Evolutionary conservation across 2,797 vertebrate genomes (phyloP).

Genomic region (Acanthis flammea): DNA sequence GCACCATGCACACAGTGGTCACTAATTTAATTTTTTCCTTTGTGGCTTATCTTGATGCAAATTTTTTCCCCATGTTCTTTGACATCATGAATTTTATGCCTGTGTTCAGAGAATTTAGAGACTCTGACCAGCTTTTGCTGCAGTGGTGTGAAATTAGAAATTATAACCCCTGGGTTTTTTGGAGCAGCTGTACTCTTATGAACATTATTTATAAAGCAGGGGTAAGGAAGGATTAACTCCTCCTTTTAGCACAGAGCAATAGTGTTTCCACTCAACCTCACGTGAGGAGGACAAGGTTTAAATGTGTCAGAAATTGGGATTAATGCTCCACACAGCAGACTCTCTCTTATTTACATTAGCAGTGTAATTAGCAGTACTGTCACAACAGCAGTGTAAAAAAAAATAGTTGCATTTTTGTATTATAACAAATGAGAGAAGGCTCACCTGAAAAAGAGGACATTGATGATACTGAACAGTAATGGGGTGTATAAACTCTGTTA

Average conservation of each 20-base stretch:
- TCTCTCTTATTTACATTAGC: neutral
- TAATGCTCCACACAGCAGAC: neutral
- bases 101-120: neutral
- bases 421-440: neutral
- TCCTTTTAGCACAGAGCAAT: neutral
- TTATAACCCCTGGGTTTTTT: neutral
- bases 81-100: neutral
- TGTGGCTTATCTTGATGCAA: neutral
- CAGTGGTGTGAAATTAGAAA: neutral
- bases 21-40: neutral
- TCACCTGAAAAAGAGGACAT: neutral
- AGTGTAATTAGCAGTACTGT: neutral
- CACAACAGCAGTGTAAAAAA: neutral
- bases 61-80: neutral
- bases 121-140: neutral
- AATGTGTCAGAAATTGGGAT: neutral
- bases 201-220: neutral
- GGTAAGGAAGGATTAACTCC: neutral
- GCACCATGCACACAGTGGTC: neutral
- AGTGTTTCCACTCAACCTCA: neutral
- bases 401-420: neutral
- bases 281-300: neutral
- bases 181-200: neutral
- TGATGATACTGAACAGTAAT: neutral
- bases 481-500: neutral